Evolutionary conservation across 2,888 invertebrate species (phyloP), one percentile per base, ranked within the genome.

Genomic region (Hypercompe scribonia): DNA sequence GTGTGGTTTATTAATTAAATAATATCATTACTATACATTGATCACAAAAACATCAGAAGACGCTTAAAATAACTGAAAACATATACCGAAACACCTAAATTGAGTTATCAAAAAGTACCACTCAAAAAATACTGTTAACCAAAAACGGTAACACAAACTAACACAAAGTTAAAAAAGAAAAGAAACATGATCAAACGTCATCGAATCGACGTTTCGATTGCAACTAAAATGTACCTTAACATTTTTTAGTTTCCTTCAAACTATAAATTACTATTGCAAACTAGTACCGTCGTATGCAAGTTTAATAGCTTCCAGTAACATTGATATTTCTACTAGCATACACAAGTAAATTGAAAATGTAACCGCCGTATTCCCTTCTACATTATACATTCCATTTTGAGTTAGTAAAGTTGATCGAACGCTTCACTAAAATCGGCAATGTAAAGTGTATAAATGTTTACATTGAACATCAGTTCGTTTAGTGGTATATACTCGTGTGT

Each of bases 181-280:
- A 33, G 24, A 28, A 8, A 36, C 31, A 54, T 58, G n/a, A 67
- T 64, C 58, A 61, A 28, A 13, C 50, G 46, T 78, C 81, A 79
- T 74, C 42, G 68, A 77, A 76, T 70, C 80, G 76, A 76, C 75
- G 75, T 78, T 81, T 75, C 78, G 77, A 82, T 81, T 76, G 74
- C 75, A 54, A 64, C 74, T 79, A 81, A 88, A 74, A 79, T 78
- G 72, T 72, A 82, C 81, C 84, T 87, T 85, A 88, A 88, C 89
- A 90, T 90, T 88, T 89, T 88, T 89, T 86, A 85, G 79, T 88
- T 88, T 86, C 86, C 80, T 86, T 85, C 87, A 78, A 93, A 93
- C 90, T 93, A 92, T 91, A 93, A 92, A 93, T 93, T 92, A 92
- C 91, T 90, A 88, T 85, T 87, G 88, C 88, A 88, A 89, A 91